Percentiles rank a stretch among this genome's conserved stretches.
Conservation (phyloP, 2,113 vertebrate genomes). For the Oreochromis spilurus region DNA sequence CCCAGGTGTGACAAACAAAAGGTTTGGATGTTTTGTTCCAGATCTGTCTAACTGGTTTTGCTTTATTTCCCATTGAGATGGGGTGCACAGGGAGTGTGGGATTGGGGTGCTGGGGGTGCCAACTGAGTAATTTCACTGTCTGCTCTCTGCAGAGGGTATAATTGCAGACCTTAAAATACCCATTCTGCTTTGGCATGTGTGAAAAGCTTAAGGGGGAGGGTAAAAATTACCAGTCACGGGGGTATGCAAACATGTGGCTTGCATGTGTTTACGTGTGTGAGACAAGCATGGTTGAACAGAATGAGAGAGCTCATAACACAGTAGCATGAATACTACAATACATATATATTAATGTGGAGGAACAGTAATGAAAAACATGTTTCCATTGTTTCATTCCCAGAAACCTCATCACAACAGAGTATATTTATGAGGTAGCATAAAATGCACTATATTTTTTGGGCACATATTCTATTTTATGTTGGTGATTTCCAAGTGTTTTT, state of each 20-base stretch:
- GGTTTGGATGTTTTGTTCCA: conserved; percentile 59
- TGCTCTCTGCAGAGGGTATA: conserved; percentile 59
- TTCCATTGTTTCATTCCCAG: conserved; percentile 40
- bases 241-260: conserved; percentile 5
- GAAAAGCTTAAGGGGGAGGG: neutral
- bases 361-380: conserved; percentile 1
- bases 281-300: conserved; percentile 23
- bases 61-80: conserved; percentile 60
- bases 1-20: conserved; percentile 73
- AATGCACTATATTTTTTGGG: conserved; percentile 47
- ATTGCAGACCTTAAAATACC: conserved; percentile 66
- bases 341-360: conserved; percentile 11
- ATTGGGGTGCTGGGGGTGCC: conserved; percentile 56
- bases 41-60: conserved; percentile 62
- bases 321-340: neutral
- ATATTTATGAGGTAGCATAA: conserved; percentile 54
- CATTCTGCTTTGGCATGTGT: conserved; percentile 53
- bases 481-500: conserved; percentile 61
- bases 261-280: neutral
- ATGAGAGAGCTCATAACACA: conserved; percentile 28
- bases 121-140: conserved; percentile 61
- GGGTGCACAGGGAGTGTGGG: conserved; percentile 31
- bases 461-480: conserved; percentile 64
- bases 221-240: neutral
- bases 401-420: conserved; percentile 53